Evolutionary conservation across 2,113 vertebrate genomes (phyloP), one percentile per base, ranked within the genome.

Genomic region (Pangasianodon hypophthalmus): DNA sequence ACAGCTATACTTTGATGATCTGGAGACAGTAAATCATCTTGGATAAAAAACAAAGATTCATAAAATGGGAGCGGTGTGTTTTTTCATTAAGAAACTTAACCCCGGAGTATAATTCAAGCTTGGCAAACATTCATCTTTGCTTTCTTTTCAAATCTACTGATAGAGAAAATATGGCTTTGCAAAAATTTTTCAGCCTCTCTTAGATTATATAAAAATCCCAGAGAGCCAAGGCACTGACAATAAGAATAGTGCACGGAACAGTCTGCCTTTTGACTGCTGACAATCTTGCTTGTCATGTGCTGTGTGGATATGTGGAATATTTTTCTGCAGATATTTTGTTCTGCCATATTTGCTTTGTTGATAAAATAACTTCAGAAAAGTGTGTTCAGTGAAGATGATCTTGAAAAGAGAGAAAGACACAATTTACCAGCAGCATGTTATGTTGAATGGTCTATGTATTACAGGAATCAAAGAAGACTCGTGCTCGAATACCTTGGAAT

Each of bases 31-130:
- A 56, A 77, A 88, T 69, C 89, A 67, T 46, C 29, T 90, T 29
- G 89, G 89, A 2, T 48, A 2, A 54, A 90, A 90, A 84, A 90
- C 89, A 41, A 88, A 87, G 54, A 87, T 90, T 48, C 89, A 90
- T 56, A 88, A 90, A 83, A 87, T 90, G 79, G 86, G 79, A 4
- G 41, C 86, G 11, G 67, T 90, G 24, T 84, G 87, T 80, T 90
- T 90, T 90, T 26, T 37, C 32, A 14, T 52, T 90, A 19, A 82
- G 79, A 75, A 87, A 90, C 37, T 46, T 85, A 26, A n/a, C 71
- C 19, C 52, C 88, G 6, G n/a, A 86, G 21, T 86, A 46, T 52
- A 90, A 90, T 21, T 86, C 84, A 62, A 10, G 26, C 29, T 58
- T 90, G 19, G 56, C 71, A 52, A 80, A 90, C 48, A 82, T 90